Percentiles rank a stretch among this genome's conserved stretches.
These are phyloP conservation scores for Gnathonemus echidnorhynchus DNA, from an alignment of 2,113 vertebrate genomes.

Conservation along the genomic window DNA sequence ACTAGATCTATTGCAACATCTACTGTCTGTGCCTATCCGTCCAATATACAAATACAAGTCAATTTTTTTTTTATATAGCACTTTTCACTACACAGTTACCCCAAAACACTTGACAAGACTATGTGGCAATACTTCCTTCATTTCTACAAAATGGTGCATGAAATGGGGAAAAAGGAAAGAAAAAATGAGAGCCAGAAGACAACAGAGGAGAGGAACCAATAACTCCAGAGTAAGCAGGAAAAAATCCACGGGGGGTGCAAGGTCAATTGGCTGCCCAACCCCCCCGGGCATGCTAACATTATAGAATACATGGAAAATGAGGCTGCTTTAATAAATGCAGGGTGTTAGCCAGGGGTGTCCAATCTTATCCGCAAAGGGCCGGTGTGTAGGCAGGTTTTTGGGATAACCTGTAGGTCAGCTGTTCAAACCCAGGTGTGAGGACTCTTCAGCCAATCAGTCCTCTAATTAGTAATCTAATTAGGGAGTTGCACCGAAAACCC, in stretches of 20 bases:
- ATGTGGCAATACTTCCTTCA: background rate
- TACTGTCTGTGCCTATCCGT: background rate
- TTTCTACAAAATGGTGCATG: background rate
- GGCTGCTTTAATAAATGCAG: background rate
- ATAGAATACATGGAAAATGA: background rate
- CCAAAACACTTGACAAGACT: background rate
- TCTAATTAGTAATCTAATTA: no score
- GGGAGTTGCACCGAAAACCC: no score
- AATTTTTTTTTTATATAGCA: background rate
- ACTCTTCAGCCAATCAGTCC: no score
- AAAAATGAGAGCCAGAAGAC: background rate
- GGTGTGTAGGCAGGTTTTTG: no score
- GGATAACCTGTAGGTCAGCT: no score
- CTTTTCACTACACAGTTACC: background rate
- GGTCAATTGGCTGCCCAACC: background rate
- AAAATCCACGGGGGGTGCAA: background rate
- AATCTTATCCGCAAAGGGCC: no score
- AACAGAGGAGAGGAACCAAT: background rate
- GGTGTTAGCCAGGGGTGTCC: background rate
- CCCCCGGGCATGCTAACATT: background rate
- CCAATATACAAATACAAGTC: background rate
- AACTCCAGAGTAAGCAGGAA: background rate
- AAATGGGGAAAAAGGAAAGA: background rate
- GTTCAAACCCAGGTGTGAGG: no score
- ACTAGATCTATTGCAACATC: background rate